Evolutionary conservation across 2,797 vertebrate species (phyloP), one percentile per base, ranked within the genome.

Genomic region (Crenichthys baileyi): DNA sequence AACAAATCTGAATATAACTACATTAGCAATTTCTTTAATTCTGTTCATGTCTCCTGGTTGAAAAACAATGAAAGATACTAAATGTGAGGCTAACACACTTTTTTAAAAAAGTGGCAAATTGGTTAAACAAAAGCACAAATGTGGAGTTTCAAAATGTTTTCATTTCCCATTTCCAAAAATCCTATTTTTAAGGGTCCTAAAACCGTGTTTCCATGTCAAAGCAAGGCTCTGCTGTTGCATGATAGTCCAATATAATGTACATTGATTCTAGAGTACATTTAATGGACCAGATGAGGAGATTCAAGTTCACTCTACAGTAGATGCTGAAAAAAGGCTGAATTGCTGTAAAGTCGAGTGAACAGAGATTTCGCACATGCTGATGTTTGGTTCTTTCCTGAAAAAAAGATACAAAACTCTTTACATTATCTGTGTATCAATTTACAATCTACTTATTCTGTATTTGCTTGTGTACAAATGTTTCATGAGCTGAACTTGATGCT

Each of bases 391-490:
- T 58, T 41, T 67, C 24, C 5, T 41, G 22, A 26, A 70, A 46
- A 68, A 41, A 39, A 24, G 1, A 55, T 7, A 55, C 1, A 39
- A 7, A 7, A 7, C 53, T 39, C 18, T 11, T 39, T 39, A 46
- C 24, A 16, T 48, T 29, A 22, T 11, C 15, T 71, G 12, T 50
- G 11, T 78, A 31, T 58, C 82, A 80, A 51, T 50, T 39, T 73
- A 39, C 22, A 16, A 60, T 22, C 7, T 82, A 48, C 79, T 78
- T 73, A 65, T 65, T 55, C 58, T 71, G 16, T 55, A 41, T 72
- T 50, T 58, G 26, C 50, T 26, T 81, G 24, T 75, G 74, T 83
- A 56, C 82, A 22, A 73, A 73, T 82, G 70, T 82, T 80, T 90
- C 18, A 56, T 73, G 63, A 68, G 58, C 55, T 75, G 70, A 78